A percentile compares a stretch with the other conserved stretches of the same genome.
Evolutionary conservation across 1,140 invertebrate genomes (phyloP).

Genomic region (Eumeta japonica): DNA sequence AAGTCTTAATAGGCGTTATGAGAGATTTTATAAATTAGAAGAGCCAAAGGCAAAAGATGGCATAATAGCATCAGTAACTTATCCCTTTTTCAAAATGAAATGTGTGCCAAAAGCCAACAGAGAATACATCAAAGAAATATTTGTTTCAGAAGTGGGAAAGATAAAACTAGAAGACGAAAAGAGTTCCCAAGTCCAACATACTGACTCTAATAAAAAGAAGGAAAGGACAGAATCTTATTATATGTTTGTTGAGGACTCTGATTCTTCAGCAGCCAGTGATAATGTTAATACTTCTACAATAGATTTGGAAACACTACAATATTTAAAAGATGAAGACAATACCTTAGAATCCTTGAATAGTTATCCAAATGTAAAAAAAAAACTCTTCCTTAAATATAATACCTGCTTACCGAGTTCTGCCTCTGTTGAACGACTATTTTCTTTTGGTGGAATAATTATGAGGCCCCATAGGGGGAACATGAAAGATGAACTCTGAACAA

Average conservation of each 20-base stretch:
- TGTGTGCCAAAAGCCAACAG: conserved; percentile 15
- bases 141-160: conserved; percentile 11
- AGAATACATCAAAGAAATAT: conserved; percentile 13
- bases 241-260: conserved; percentile 17
- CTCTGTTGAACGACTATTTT: too few species aligned
- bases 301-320: conserved; percentile 10
- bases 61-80: conserved; percentile 16
- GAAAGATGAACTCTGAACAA: too few species aligned
- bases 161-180: conserved; percentile 1
- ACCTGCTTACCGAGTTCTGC: too few species aligned
- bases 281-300: conserved; percentile 9
- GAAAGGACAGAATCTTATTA: conserved; percentile 17
- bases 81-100: conserved; percentile 18
- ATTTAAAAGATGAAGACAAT: too few species aligned
- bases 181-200: too few species aligned
- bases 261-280: conserved; percentile 15
- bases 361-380: conserved; percentile 19
- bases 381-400: too few species aligned
- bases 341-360: conserved; percentile 15
- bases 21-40: too few species aligned
- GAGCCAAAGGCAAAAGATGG: conserved; percentile 10
- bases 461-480: too few species aligned
- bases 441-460: conserved; percentile 15
- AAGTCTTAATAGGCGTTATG: too few species aligned
- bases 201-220: too few species aligned